Percentiles rank a stretch among this genome's conserved stretches.
phyloP scores from a whole-genome alignment of 2,888 invertebrate genomes.

The Macroteleia sp. region DNA sequence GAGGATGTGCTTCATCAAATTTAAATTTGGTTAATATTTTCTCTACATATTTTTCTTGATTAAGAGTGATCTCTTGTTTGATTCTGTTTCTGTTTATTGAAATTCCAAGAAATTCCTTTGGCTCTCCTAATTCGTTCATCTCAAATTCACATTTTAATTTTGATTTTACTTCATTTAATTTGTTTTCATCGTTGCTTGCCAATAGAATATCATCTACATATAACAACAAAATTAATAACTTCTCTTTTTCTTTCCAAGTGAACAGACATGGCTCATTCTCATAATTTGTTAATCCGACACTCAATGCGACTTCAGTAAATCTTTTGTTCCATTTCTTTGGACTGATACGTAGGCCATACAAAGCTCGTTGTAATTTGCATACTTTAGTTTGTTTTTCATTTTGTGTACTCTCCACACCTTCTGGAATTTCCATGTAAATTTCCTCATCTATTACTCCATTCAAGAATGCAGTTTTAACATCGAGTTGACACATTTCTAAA shows the following conservation, averaged over 20 bases:
- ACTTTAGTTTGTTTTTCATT: no score
- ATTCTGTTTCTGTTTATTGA: conserved; percentile 6
- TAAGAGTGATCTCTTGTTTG: conserved; percentile 20
- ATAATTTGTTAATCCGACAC: conserved; percentile 55
- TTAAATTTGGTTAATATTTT: conserved; percentile 51
- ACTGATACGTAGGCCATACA: background rate
- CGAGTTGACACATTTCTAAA: conserved; percentile 51
- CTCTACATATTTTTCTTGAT: no score
- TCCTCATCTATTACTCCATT: conserved; percentile 42
- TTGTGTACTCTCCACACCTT: no score
- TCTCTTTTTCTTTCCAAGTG: conserved; percentile 30
- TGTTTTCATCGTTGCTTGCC: conserved; percentile 51
- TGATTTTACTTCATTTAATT: no score
- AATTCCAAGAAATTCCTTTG: conserved; percentile 30
- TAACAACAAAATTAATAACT: conserved; percentile 48
- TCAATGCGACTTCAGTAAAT: conserved; percentile 47
- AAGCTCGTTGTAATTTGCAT: background rate
- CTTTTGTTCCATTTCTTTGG: background rate
- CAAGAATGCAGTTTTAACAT: conserved; percentile 64
- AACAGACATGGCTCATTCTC: conserved; percentile 63
- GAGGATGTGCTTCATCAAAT: conserved; percentile 37
- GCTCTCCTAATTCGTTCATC: conserved; percentile 62
- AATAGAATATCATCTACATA: conserved; percentile 65
- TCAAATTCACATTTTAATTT: no score
- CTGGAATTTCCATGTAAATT: conserved; percentile 56